A percentile compares a stretch with the other conserved stretches of the same genome.
These are phyloP conservation scores for Labrus mixtus DNA, from an alignment of 2,113 vertebrate species.

Conservation along the genomic window DNA sequence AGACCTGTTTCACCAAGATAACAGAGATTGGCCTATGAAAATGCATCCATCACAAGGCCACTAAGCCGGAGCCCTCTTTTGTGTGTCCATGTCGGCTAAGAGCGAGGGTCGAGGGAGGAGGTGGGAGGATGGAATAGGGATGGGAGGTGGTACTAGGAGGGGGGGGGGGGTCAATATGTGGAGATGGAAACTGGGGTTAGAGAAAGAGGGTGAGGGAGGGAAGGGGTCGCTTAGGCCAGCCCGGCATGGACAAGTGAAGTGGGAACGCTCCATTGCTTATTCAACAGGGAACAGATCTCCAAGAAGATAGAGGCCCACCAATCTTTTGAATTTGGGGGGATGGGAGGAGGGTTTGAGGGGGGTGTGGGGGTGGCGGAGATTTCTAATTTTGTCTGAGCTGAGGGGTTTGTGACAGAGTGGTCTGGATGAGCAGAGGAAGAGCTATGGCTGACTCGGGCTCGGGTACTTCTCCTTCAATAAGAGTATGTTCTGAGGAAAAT, in stretches of 20 bases:
- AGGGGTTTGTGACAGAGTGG: conserved; percentile 47
- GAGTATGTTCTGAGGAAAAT: conserved; percentile 31
- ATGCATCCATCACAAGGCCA: conserved; percentile 86
- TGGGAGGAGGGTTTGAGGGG: neutral
- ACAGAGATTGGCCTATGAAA: conserved; percentile 84
- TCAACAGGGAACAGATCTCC: conserved; percentile 82
- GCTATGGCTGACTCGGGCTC: conserved; percentile 24
- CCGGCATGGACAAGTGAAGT: conserved; percentile 72
- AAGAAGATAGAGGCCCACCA: conserved; percentile 77
- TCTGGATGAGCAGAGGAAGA: conserved; percentile 23
- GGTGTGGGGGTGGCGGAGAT: conserved; percentile 54
- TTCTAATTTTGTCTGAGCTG: conserved; percentile 75
- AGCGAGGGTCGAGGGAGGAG: conserved; percentile 43
- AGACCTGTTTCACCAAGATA: conserved; percentile 87
- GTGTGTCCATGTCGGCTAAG: conserved; percentile 74
- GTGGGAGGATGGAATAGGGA: neutral
- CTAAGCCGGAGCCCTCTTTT: conserved; percentile 82
- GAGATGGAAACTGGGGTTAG: conserved; percentile 64
- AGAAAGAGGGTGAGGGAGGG: conserved; percentile 47
- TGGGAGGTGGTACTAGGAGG: neutral
- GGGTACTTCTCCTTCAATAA: conserved; percentile 22
- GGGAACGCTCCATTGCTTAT: conserved; percentile 82
- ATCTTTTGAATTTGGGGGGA: conserved; percentile 63
- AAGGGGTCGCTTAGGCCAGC: conserved; percentile 65
- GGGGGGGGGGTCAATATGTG: conserved; percentile 56